Evolutionary conservation across 2,888 invertebrate genomes (phyloP).

Genomic region (Bombyx huttoni): DNA sequence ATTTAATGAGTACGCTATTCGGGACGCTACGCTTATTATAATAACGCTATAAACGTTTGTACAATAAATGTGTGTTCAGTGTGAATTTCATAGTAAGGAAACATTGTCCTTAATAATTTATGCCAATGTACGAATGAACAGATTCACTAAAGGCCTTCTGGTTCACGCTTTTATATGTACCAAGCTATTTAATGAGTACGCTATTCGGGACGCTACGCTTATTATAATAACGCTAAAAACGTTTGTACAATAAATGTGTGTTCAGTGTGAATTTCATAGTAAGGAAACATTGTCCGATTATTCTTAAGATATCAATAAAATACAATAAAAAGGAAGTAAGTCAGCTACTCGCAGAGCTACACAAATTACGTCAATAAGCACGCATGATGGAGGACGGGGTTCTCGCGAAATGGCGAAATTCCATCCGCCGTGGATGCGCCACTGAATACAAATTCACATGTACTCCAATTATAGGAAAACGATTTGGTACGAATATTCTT

Average conservation of each 20-base stretch:
- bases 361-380: constrained; percentile 65
- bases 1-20: neutral
- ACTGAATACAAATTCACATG: constrained; percentile 73
- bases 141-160: neutral
- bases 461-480: constrained; percentile 74
- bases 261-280: neutral
- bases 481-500: constrained; percentile 72
- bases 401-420: constrained; percentile 61
- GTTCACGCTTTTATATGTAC: neutral
- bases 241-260: neutral
- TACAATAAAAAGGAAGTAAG: constrained; percentile 29
- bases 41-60: neutral
- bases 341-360: constrained; percentile 37
- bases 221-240: neutral
- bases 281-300: neutral
- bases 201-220: neutral
- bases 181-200: neutral
- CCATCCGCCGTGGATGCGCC: constrained; percentile 66
- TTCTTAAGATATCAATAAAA: constrained; percentile 8
- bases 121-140: constrained; percentile 2
- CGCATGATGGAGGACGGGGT: constrained; percentile 64
- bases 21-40: neutral
- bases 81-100: too few relatives aligned
- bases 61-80: too few relatives aligned
- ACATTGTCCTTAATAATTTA: constrained; percentile 43